These are phyloP conservation scores for Penaeus japonicus DNA, from an alignment of 1,140 invertebrate species.

Conservation along the genomic window DNA sequence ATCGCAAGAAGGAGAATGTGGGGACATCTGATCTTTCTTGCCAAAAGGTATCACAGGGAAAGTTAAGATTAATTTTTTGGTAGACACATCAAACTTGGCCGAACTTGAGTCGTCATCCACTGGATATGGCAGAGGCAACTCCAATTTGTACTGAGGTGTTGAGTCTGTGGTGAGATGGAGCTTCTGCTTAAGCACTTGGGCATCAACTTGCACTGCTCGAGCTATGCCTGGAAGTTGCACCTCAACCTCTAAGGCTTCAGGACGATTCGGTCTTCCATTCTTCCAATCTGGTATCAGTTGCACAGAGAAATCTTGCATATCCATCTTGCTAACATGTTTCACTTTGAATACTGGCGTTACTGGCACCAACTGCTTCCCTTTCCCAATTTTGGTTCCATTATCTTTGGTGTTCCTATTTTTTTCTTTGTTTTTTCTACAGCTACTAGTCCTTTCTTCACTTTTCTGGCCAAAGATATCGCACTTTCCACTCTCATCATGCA, in stretches of 20 bases:
- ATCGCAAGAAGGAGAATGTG: conserved; percentile 18
- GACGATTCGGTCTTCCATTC: neutral
- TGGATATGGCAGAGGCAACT: neutral
- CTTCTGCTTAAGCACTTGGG: conserved; percentile 8
- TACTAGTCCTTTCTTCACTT: conserved; percentile 31
- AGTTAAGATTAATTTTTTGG: conserved; percentile 2
- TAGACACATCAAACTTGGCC: conserved; percentile 34
- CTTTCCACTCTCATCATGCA: neutral
- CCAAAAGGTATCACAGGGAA: conserved; percentile 11
- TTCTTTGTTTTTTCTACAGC: too few relatives aligned
- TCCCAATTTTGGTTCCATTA: neutral
- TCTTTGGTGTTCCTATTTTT: neutral
- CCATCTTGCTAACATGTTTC: conserved; percentile 33
- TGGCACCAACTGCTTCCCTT: neutral
- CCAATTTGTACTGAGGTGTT: too few relatives aligned
- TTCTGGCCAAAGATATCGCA: neutral
- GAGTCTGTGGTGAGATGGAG: neutral
- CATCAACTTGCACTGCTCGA: conserved; percentile 23
- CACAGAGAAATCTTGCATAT: conserved; percentile 34
- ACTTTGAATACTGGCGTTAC: conserved; percentile 10
- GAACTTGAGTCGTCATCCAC: conserved; percentile 18
- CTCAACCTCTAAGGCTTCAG: conserved; percentile 31
- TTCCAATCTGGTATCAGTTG: conserved; percentile 24
- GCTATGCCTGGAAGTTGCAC: conserved; percentile 21
- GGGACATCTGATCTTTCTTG: neutral